Conservation (phyloP, 2,797 vertebrate genomes). For the Lagocephalus sceleratus region DNA sequence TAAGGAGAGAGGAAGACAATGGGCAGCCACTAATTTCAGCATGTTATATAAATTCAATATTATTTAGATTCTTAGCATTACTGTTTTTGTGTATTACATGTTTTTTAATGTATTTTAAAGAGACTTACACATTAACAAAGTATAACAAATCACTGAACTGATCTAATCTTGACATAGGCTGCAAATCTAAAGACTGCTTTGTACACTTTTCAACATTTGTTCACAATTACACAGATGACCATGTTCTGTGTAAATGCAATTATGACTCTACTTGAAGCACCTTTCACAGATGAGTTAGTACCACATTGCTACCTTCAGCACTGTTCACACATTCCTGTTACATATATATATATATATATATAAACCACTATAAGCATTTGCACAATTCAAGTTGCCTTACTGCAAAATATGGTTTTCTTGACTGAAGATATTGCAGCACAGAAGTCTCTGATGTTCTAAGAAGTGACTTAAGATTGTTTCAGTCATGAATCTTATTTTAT, state of each 20-base stretch:
- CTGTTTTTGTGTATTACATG: background rate
- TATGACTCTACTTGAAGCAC: constrained; percentile 12
- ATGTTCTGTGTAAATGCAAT: background rate
- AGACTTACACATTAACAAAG: background rate
- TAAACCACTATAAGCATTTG: constrained; percentile 12
- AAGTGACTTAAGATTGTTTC: constrained; percentile 39
- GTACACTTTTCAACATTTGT: constrained; percentile 7
- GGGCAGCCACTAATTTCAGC: constrained; percentile 1
- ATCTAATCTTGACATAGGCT: background rate
- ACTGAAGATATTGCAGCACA: background rate
- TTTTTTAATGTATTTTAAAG: background rate
- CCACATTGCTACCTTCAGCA: constrained; percentile 13
- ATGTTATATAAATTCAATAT: background rate
- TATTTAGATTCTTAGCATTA: constrained; percentile 1
- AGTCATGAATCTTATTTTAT: constrained; percentile 21
- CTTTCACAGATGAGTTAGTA: constrained; percentile 25
- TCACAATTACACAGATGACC: constrained; percentile 13
- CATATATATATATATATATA: background rate
- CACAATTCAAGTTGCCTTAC: background rate
- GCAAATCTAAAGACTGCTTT: constrained; percentile 7
- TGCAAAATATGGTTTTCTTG: constrained; percentile 24
- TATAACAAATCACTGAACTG: constrained; percentile 2
- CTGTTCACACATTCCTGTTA: constrained; percentile 12
- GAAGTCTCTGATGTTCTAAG: constrained; percentile 19
- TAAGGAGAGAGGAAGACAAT: constrained; percentile 1